Evolutionary conservation across 2,113 vertebrate genomes (phyloP), one percentile per base, ranked within the genome.

Genomic region (Tor tambroides): DNA sequence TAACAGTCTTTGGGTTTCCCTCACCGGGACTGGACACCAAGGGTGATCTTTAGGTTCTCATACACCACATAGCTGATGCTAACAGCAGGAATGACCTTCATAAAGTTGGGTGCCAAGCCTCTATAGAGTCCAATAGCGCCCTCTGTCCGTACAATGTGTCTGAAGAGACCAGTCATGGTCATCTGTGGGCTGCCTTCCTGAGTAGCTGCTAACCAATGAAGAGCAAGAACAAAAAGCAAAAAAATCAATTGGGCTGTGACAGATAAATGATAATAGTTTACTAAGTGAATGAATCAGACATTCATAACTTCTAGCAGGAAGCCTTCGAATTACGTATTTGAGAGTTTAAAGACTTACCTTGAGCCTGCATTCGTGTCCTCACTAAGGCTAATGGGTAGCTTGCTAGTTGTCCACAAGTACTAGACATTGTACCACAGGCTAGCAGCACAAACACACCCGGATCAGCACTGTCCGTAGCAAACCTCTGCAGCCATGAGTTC

Each of bases 21-120:
- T 98, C 96, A 99, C 94, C 95, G 96, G 0, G 98, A 99, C 90
- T 95, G 95, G 84, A 98, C 98, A 0, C 97, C 98, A 88, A 99
- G 94, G 0, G 95, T 93, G 89, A 96, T 94, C 94, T 99, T 99
- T 87, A 99, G 92, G 93, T 98, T 95, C 87, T 99, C 98, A 1
- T 99, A 99, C 0, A 99, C 98, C 92, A 99, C 98, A 0, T 99
- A 99, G 95, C 98, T 99, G 95, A 99, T 99, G 96, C 98, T 99
- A 23, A 99, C 98, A 0, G 98, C 97, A 0, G 98, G 98, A 72
- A 99, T 98, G 92, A 99, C 98, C 95, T 99, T 99, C 98, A 99
- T 98, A 46, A 99, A 99, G 93, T 99, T 99, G 8, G 98, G 98
- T 0, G 97, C 96, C 93, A 99, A 94, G n/a, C 98, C 98, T 75